Conservation (phyloP, 2,113 vertebrate genomes). For the Ornithorhynchus anatinus region DNA sequence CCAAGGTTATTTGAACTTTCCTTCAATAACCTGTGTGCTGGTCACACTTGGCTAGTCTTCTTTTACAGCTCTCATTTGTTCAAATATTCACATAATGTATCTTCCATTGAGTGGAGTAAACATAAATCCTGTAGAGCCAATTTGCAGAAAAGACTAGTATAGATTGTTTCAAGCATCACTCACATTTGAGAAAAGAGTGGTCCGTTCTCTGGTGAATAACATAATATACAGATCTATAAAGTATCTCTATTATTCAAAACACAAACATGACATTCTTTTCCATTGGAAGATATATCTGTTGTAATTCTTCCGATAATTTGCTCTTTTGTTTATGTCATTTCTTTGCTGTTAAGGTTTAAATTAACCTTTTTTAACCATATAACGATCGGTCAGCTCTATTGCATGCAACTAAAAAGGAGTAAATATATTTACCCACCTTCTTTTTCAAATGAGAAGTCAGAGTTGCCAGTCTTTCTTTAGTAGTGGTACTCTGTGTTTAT, state of each 20-base stretch:
- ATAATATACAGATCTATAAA: neutral
- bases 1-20: neutral
- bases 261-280: neutral
- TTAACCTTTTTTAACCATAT: neutral
- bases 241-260: neutral
- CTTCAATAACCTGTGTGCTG: neutral
- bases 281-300: neutral
- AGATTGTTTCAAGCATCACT: fast-evolving
- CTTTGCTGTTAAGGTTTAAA: neutral
- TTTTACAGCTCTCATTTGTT: neutral
- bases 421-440: neutral
- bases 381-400: neutral
- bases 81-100: neutral
- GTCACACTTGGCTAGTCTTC: neutral
- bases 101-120: neutral
- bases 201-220: neutral
- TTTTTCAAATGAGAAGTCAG: neutral
- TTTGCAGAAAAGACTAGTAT: neutral
- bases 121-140: neutral
- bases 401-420: neutral
- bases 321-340: neutral
- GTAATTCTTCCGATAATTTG: neutral
- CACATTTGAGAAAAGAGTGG: neutral
- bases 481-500: neutral
- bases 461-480: neutral